Base-by-base conservation (phyloP, 2,113 vertebrate species). In the Stictonetta naevosa region DNA sequence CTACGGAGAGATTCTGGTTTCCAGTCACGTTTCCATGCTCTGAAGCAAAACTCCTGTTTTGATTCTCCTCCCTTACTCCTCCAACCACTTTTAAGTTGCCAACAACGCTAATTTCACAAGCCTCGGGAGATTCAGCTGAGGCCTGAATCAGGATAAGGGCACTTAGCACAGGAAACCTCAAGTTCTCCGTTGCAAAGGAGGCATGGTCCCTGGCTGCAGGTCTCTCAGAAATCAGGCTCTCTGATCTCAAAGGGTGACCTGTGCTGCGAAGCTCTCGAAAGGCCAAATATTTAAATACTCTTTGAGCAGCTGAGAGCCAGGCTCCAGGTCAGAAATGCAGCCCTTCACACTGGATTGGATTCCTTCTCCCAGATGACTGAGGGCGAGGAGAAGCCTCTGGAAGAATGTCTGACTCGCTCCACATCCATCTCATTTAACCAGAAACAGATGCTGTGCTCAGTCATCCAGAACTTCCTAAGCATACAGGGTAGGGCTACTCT, bases 401-500 rank as follows among this genome's bases (percentile, higher is more conserved):
- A 86, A 86, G 63, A 92, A 74, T 0, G 2, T 34, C 55, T 83
- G 84, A 4, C n/a, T 95, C 28, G 48, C 72, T 78, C 55, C 60
- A 38, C 42, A 29, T 36, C 22, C 72, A 62, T 3, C 71, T 50
- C 12, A 13, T 55, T 63, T 44, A 86, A 62, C 50, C 77, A 87
- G 66, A 40, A 83, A 50, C 64, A 48, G 55, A 68, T 74, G 79
- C 66, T 50, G 34, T 0, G 16, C 8, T 75, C 83, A 50, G 69
- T 6, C 69, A 72, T 2, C 20, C 56, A 13, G 38, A 86, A 29
- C 53, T 5, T 59, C 58, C 63, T 29, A 28, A 73, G 55, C 52
- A 2, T 3, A 52, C n/a, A 46, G 21, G 0, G 19, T 1, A 4
- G 6, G 46, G 46, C 83, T 44, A 6, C 2, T 82, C 18, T 13